Evolutionary conservation across 2,113 vertebrate genomes (phyloP).

Genomic region (Oreochromis spilurus): DNA sequence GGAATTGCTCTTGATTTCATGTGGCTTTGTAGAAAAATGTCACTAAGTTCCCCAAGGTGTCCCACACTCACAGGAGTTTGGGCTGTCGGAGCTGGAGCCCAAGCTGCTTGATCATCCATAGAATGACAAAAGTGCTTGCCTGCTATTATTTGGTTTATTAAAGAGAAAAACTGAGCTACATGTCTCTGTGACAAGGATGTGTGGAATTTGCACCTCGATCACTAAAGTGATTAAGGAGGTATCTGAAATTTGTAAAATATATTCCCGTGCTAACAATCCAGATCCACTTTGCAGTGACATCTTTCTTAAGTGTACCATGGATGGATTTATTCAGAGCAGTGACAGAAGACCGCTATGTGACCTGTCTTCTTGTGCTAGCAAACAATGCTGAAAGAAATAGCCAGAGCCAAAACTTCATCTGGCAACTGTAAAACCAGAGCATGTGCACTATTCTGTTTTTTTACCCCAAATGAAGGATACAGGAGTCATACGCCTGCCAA

Average conservation of each 20-base stretch:
- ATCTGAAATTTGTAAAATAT: background rate
- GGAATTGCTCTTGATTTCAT: background rate
- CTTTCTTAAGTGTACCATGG: background rate
- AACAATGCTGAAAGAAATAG: background rate
- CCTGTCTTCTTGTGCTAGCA: background rate
- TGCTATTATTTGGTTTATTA: background rate
- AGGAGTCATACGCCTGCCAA: background rate
- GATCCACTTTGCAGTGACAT: background rate
- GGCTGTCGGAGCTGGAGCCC: background rate
- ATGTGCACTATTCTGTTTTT: background rate
- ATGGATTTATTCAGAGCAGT: background rate
- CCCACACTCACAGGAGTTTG: background rate
- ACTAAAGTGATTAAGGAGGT: background rate
- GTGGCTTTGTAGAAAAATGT: background rate
- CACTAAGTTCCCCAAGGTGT: background rate
- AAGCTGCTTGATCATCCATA: background rate
- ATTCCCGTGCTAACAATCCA: background rate
- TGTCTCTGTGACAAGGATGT: background rate
- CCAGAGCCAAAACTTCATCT: background rate
- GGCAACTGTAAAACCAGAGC: background rate
- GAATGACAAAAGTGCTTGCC: background rate
- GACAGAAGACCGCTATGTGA: background rate
- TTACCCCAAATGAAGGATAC: background rate
- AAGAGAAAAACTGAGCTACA: background rate
- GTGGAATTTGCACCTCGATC: background rate